phyloP scores from a whole-genome alignment of 2,888 invertebrate genomes.

The Euplagia quadripunctaria region DNA sequence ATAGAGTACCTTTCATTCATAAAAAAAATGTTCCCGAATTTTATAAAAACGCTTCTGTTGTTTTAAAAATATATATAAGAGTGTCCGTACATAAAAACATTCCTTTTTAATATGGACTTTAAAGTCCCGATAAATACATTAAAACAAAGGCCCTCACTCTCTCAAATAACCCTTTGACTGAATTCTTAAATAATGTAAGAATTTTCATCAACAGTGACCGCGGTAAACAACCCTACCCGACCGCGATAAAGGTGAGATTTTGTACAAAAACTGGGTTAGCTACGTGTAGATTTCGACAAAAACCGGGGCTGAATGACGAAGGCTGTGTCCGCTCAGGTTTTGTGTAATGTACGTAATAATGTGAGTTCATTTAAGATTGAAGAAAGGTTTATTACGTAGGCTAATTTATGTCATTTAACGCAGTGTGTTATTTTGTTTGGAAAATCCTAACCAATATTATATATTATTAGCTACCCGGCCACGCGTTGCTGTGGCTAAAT shows the following conservation, averaged over 20 bases:
- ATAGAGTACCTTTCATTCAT: too few species aligned
- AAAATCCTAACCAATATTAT: too few species aligned
- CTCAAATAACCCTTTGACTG: constrained; percentile 2
- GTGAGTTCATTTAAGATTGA: constrained; percentile 14
- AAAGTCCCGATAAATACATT: constrained; percentile 12
- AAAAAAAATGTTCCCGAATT: too few species aligned
- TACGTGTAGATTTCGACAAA: constrained; percentile 15
- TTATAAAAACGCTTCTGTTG: too few species aligned
- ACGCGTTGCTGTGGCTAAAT: too few species aligned
- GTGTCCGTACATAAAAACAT: not conserved
- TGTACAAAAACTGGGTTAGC: constrained; percentile 24
- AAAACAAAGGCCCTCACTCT: not conserved
- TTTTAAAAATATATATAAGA: too few species aligned
- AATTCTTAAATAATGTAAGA: constrained; percentile 8
- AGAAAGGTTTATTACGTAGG: constrained; percentile 14
- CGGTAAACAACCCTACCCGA: constrained; percentile 16
- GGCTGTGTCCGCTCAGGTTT: constrained; percentile 13
- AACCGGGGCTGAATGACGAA: constrained; percentile 10
- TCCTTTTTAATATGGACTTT: not conserved
- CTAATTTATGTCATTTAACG: not conserved
- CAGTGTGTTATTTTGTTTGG: not conserved
- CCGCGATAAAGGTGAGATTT: constrained; percentile 21
- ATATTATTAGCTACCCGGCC: too few species aligned
- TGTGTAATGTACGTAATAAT: constrained; percentile 24
- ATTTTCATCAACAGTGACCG: constrained; percentile 15